Percentiles rank a stretch among this genome's conserved stretches.
Conservation (phyloP, 2,797 vertebrate species). For the Sylvilagus floridanus region DNA sequence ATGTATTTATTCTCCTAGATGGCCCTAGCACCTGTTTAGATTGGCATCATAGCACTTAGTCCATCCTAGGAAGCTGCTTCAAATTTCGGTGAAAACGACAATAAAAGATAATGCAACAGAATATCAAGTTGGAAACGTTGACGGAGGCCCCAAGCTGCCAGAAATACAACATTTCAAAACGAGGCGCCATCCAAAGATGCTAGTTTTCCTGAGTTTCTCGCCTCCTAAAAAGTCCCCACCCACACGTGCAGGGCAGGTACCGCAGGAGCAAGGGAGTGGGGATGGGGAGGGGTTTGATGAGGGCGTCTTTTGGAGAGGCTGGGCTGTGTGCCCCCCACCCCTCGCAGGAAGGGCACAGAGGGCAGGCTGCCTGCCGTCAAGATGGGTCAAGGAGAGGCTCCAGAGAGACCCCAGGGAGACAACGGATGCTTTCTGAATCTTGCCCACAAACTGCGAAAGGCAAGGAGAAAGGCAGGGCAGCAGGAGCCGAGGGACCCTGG, state of each 20-base stretch:
- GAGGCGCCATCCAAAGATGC: background rate
- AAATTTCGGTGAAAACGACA: background rate
- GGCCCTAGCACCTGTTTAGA: background rate
- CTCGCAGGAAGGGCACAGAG: background rate
- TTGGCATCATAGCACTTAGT: background rate
- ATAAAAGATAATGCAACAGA: background rate
- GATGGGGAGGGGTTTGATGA: background rate
- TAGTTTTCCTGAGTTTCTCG: background rate
- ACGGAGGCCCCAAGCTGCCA: background rate
- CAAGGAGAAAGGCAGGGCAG: background rate
- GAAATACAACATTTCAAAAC: conserved; percentile 27
- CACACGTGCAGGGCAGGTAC: no score
- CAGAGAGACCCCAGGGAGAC: background rate
- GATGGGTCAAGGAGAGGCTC: background rate
- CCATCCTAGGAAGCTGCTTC: background rate
- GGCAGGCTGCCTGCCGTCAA: background rate
- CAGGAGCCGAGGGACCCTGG: no score
- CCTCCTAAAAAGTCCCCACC: background rate
- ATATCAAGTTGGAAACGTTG: conserved; percentile 32
- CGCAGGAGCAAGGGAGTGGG: background rate
- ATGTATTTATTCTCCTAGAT: background rate
- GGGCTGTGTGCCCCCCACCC: accelerated
- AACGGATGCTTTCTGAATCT: background rate
- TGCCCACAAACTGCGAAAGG: background rate
- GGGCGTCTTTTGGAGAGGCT: background rate